A percentile compares a stretch with the other conserved stretches of the same genome.
Evolutionary conservation across 2,113 vertebrate genomes (phyloP).

Genomic region (Illadopsis cleaveri): DNA sequence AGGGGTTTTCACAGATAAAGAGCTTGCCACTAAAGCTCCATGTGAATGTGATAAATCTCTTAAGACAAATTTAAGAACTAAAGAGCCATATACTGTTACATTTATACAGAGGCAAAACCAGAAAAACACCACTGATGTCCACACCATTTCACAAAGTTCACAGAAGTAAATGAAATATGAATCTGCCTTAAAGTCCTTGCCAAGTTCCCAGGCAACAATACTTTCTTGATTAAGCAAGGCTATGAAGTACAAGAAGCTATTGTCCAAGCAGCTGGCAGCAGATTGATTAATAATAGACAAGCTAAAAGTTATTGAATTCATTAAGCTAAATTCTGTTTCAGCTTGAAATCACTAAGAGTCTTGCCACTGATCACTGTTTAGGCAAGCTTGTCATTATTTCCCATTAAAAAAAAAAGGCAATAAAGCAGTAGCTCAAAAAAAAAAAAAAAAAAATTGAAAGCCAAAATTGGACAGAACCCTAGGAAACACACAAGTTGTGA

Average conservation of each 20-base stretch:
- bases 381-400: neutral
- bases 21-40: neutral
- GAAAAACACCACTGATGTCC: neutral
- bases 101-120: neutral
- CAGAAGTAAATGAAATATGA: slow-evolving; percentile 29
- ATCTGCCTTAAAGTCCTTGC: slow-evolving; percentile 22
- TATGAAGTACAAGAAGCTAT: slow-evolving; percentile 22
- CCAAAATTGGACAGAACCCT: neutral
- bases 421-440: neutral
- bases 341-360: neutral
- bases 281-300: slow-evolving; percentile 44
- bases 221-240: slow-evolving; percentile 48
- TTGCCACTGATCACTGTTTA: neutral
- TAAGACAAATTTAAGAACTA: neutral
- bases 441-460: neutral
- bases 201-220: slow-evolving; percentile 50
- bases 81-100: neutral
- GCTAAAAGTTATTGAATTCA: slow-evolving; percentile 43
- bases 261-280: slow-evolving; percentile 41
- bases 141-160: neutral
- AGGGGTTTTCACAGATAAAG: neutral
- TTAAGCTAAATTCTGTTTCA: slow-evolving; percentile 33
- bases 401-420: neutral
- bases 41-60: neutral
- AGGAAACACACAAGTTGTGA: neutral